Conservation (phyloP, 2,113 vertebrate genomes). For the Azemiops feae region DNA sequence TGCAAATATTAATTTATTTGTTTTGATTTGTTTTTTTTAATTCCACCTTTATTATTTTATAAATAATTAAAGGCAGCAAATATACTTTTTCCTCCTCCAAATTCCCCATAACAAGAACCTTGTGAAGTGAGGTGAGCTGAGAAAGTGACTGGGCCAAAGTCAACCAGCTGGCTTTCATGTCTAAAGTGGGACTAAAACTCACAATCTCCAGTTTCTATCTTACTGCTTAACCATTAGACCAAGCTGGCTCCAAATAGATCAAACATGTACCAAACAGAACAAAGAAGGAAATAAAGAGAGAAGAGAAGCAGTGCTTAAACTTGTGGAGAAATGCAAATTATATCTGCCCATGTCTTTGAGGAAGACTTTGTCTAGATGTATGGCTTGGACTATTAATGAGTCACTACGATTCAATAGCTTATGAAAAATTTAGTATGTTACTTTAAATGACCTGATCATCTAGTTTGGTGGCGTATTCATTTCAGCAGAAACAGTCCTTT, state of each 20-base stretch:
- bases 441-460: slow-evolving; percentile 28
- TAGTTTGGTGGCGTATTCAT: slow-evolving; percentile 23
- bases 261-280: background rate
- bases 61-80: too few relatives aligned
- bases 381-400: background rate
- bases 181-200: background rate
- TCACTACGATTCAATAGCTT: slow-evolving; percentile 6
- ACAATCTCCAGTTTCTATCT: background rate
- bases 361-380: background rate
- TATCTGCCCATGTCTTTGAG: background rate
- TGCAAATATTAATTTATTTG: too few relatives aligned
- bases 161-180: background rate
- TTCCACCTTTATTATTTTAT: too few relatives aligned
- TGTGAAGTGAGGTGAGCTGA: background rate
- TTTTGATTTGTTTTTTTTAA: too few relatives aligned
- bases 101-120: too few relatives aligned
- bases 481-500: background rate
- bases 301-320: background rate
- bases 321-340: background rate
- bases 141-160: too few relatives aligned
- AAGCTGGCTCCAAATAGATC: background rate
- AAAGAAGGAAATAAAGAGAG: background rate
- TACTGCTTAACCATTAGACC: background rate
- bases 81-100: too few relatives aligned
- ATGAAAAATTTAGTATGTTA: background rate